Conservation (phyloP, 2,113 vertebrate species). For the Eretmodus cyanostictus region DNA sequence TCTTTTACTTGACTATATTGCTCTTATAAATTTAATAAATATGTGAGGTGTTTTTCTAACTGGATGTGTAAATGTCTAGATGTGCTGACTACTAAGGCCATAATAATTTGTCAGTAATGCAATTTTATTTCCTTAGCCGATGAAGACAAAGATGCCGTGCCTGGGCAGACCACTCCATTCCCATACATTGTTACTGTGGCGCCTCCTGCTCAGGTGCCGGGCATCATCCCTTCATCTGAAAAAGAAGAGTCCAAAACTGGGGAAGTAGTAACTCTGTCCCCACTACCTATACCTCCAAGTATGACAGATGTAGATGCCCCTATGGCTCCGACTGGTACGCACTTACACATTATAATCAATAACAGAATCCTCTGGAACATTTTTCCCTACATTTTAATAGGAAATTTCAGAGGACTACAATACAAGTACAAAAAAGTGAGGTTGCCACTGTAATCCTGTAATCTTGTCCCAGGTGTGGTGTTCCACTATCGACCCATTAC, state of each 20-base stretch:
- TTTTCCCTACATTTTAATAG: not conserved
- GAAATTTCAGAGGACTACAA: not conserved
- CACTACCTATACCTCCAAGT: constrained; percentile 33
- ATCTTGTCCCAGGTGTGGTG: constrained; percentile 74
- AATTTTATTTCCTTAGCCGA: constrained; percentile 4
- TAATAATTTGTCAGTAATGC: not conserved
- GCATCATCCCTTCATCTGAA: constrained; percentile 22
- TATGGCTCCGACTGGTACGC: constrained; percentile 70
- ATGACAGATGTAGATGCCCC: constrained; percentile 1
- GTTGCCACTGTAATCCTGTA: not conserved
- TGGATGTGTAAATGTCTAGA: not conserved
- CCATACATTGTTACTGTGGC: constrained; percentile 72
- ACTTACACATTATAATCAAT: not conserved
- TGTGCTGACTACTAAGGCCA: not conserved
- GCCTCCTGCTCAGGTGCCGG: constrained; percentile 47
- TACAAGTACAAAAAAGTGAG: not conserved
- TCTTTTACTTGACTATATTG: not conserved
- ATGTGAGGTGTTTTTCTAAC: not conserved
- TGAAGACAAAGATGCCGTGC: constrained; percentile 7
- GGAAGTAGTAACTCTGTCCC: constrained; percentile 70
- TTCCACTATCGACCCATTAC: constrained; percentile 85
- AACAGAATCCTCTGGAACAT: not conserved
- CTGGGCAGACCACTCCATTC: constrained; percentile 41
- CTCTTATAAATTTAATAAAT: not conserved
- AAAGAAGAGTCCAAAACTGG: constrained; percentile 69